A percentile compares a stretch with the other conserved stretches of the same genome.
phyloP scores from a whole-genome alignment of 2,888 invertebrate genomes.

The Chymomyza amoena region DNA sequence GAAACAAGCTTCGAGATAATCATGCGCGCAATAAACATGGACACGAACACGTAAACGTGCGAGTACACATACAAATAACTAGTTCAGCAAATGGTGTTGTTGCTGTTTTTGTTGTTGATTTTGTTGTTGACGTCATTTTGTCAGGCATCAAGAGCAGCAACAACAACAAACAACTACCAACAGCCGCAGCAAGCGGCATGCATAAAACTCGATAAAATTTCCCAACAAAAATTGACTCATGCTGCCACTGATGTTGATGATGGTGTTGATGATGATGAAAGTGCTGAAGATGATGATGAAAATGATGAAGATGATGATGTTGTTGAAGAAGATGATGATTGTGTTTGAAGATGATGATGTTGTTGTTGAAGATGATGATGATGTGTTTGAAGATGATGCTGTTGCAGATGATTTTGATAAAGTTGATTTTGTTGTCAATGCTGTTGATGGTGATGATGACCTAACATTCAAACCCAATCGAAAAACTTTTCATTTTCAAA shows the following conservation, averaged over 20 bases:
- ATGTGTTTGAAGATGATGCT: background rate
- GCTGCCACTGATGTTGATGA: background rate
- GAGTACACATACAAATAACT: background rate
- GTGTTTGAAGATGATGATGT: background rate
- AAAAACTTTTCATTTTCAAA: conserved; percentile 38
- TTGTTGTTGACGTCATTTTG: background rate
- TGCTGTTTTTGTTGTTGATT: background rate
- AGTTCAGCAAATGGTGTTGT: background rate
- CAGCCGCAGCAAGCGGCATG: background rate
- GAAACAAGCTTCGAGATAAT: background rate
- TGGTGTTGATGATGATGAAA: background rate
- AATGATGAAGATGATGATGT: background rate
- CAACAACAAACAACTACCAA: background rate
- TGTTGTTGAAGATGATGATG: background rate
- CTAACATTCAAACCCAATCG: conserved; percentile 13
- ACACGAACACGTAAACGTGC: background rate
- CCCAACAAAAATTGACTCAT: conserved; percentile 2
- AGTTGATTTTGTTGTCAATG: background rate
- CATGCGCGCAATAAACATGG: background rate
- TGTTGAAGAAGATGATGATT: background rate
- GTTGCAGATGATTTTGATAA: background rate
- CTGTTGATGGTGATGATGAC: background rate
- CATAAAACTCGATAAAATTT: conserved; percentile 38
- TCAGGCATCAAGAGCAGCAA: background rate
- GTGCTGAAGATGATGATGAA: background rate